Evolutionary conservation across 2,113 vertebrate genomes (phyloP).

Genomic region (Podarcis cretensis): DNA sequence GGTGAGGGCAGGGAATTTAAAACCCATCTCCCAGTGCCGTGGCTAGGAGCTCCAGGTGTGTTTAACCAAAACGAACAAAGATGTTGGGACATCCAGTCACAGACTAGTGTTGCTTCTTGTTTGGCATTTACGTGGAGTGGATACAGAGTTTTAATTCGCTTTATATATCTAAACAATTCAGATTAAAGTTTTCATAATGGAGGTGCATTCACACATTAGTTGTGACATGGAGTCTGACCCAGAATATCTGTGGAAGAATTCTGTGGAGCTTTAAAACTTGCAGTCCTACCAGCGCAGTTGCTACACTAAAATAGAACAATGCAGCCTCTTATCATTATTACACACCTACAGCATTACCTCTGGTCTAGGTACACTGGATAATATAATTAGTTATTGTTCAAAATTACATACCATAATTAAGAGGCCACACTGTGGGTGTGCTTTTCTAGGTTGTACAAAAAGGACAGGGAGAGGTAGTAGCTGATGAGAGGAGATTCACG

Average conservation of each 20-base stretch:
- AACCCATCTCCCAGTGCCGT: neutral
- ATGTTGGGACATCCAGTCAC: neutral
- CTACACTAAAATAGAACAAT: neutral
- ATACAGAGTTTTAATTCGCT: neutral
- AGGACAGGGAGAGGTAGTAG: neutral
- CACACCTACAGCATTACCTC: neutral
- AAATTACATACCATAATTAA: neutral
- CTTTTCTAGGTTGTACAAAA: rapidly evolving
- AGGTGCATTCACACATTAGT: neutral
- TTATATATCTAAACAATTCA: neutral
- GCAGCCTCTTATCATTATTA: neutral
- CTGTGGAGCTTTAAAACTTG: neutral
- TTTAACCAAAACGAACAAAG: neutral
- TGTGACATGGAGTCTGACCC: neutral
- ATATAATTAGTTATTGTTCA: rapidly evolving
- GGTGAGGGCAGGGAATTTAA: neutral
- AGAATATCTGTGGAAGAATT: neutral
- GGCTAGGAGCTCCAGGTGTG: neutral
- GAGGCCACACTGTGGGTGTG: neutral
- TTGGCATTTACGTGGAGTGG: neutral
- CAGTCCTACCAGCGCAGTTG: neutral
- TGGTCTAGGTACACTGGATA: neutral
- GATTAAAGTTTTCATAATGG: neutral
- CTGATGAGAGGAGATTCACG: neutral
- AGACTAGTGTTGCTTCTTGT: neutral